These are phyloP conservation scores for Globicephala melas DNA, from an alignment of 2,113 vertebrate genomes.

Conservation along the genomic window DNA sequence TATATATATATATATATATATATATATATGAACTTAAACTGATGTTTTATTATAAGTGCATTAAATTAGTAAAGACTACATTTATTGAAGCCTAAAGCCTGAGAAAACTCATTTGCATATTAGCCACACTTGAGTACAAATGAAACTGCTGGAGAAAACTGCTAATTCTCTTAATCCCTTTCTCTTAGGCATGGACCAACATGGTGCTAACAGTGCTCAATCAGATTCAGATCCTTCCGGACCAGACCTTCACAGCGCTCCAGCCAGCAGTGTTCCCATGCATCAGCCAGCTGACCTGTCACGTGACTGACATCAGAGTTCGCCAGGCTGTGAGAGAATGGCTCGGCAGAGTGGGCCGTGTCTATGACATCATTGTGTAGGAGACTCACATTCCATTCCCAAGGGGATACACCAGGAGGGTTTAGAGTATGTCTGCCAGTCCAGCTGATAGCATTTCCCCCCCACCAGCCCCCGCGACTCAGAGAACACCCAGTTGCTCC, in stretches of 20 bases:
- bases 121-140: neutral
- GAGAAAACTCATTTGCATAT: neutral
- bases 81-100: neutral
- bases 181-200: conserved; percentile 94
- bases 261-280: conserved; percentile 96
- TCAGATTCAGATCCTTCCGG: conserved; percentile 93
- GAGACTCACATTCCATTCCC: neutral
- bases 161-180: neutral
- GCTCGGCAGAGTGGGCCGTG: conserved; percentile 93
- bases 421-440: conserved; percentile 49
- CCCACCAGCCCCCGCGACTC: conserved; percentile 1
- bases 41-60: neutral
- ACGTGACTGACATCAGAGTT: conserved; percentile 92
- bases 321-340: conserved; percentile 96
- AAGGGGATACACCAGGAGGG: conserved; percentile 15
- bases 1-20: neutral
- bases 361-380: conserved; percentile 93
- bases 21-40: neutral
- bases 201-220: conserved; percentile 97
- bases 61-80: neutral
- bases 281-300: conserved; percentile 96
- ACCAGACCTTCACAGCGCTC: conserved; percentile 91
- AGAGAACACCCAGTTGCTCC: neutral
- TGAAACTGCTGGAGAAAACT: neutral
- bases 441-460: neutral